phyloP scores from a whole-genome alignment of 2,888 invertebrate species.

The Elaeidobius kamerunicus region DNA sequence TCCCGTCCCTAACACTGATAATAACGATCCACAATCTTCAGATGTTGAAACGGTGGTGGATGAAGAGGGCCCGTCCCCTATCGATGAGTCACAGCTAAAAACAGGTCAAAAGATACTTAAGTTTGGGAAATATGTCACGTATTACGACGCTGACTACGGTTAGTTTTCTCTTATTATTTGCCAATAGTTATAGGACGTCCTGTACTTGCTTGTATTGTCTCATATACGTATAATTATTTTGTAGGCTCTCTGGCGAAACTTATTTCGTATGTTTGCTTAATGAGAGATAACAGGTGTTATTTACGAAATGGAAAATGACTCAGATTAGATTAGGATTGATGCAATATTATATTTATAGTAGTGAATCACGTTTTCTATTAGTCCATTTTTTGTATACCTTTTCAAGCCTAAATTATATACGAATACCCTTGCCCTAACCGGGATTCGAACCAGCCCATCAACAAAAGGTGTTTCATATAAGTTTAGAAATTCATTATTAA shows the following conservation, averaged over 20 bases:
- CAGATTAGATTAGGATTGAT: too few species aligned
- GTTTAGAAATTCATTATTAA: too few species aligned
- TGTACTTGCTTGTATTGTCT: conserved; percentile 19
- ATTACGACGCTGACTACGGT: conserved; percentile 42
- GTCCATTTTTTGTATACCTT: too few species aligned
- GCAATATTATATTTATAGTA: too few species aligned
- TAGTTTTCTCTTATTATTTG: conserved; percentile 34
- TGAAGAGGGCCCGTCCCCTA: conserved; percentile 26
- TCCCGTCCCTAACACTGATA: conserved; percentile 18
- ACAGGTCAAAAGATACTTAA: conserved; percentile 30
- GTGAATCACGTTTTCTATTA: too few species aligned
- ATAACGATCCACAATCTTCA: conserved; percentile 15
- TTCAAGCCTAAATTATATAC: too few species aligned
- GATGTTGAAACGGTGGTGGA: conserved; percentile 27
- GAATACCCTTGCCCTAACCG: too few species aligned
- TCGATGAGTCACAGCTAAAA: conserved; percentile 26
- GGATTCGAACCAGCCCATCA: too few species aligned
- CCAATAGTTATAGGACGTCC: conserved; percentile 5
- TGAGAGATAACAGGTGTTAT: conserved; percentile 23
- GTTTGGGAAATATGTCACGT: conserved; percentile 36
- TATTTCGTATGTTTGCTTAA: conserved; percentile 26
- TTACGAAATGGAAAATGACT: conserved; percentile 23
- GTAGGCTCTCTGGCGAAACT: too few species aligned
- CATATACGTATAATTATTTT: too few species aligned
- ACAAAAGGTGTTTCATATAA: too few species aligned